Conservation (phyloP, 2,888 invertebrate genomes). For the Drosophila pseudotakahashii region DNA sequence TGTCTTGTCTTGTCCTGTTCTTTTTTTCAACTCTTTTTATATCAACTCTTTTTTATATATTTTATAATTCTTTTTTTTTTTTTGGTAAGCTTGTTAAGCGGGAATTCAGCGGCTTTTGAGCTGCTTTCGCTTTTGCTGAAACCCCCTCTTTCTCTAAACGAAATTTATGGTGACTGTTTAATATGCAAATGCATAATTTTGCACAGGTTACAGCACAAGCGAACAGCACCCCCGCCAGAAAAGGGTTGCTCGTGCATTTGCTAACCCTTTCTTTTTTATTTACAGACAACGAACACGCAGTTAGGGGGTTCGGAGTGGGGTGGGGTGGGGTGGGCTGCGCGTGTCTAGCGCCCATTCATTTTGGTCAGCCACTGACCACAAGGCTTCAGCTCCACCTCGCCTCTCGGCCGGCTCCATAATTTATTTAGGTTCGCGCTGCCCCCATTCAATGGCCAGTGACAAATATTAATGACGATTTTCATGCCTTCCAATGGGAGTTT, state of each 20-base stretch:
- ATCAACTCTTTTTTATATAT: conserved; percentile 14
- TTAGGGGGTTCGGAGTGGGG: neutral
- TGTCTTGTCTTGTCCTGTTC: neutral
- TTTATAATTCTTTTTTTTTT: neutral
- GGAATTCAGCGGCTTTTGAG: conserved; percentile 22
- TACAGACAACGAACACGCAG: conserved; percentile 74
- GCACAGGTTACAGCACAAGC: conserved; percentile 50
- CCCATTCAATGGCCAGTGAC: conserved; percentile 78
- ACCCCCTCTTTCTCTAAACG: conserved; percentile 7
- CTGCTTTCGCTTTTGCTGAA: conserved; percentile 43
- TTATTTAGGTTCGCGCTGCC: conserved; percentile 64
- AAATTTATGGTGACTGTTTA: conserved; percentile 69
- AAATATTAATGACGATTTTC: conserved; percentile 83
- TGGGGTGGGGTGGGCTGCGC: conserved; percentile 47
- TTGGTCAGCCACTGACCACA: conserved; percentile 37
- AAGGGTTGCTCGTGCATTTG: conserved; percentile 66
- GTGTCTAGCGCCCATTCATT: conserved; percentile 75
- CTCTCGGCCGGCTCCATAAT: conserved; percentile 58
- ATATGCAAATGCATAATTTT: conserved; percentile 79
- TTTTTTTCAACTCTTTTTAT: conserved; percentile 3
- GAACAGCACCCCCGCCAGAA: conserved; percentile 21
- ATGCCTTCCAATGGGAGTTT: conserved; percentile 65
- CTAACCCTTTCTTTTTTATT: conserved; percentile 57
- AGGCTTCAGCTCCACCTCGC: conserved; percentile 43
- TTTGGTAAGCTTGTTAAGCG: conserved; percentile 44